Percentiles rank a stretch among this genome's conserved stretches.
Conservation (phyloP, 2,888 invertebrate genomes). For the Amblyteles armatorius region DNA sequence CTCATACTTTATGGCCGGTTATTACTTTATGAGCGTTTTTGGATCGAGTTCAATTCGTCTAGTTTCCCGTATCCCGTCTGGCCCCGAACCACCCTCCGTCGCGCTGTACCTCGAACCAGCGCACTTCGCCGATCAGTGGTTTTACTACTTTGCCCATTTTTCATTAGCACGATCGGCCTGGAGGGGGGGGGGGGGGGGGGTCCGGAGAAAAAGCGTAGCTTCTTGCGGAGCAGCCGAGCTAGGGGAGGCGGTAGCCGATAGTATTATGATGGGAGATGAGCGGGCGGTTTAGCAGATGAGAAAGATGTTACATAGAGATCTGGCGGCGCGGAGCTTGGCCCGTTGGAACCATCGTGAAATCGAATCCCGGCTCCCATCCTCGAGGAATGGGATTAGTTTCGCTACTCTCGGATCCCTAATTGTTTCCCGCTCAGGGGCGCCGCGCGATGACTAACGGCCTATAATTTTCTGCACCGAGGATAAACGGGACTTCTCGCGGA, state of each 20-base stretch:
- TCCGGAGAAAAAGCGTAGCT: constrained; percentile 71
- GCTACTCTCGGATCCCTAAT: constrained; percentile 69
- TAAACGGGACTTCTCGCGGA: constrained; percentile 44
- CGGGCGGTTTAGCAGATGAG: constrained; percentile 36
- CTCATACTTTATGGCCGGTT: constrained; percentile 76
- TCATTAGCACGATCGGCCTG: constrained; percentile 78
- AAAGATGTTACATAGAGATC: constrained; percentile 35
- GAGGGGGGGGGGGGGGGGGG: constrained; percentile 29
- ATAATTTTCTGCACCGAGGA: constrained; percentile 72
- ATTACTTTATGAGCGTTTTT: constrained; percentile 80
- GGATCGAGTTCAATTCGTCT: constrained; percentile 79
- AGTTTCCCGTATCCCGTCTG: constrained; percentile 58
- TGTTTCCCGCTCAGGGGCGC: constrained; percentile 68
- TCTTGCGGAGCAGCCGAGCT: constrained; percentile 67
- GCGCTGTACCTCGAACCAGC: constrained; percentile 36
- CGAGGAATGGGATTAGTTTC: constrained; percentile 65
- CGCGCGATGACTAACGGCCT: constrained; percentile 72
- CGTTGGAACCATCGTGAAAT: constrained; percentile 43
- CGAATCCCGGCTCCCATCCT: constrained; percentile 62
- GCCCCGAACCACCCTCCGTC: constrained; percentile 62
- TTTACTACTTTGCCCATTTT: constrained; percentile 78
- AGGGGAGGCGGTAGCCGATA: constrained; percentile 61
- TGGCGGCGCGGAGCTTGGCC: constrained; percentile 30
- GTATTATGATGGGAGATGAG: constrained; percentile 33
- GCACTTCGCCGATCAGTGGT: constrained; percentile 47